phyloP scores from a whole-genome alignment of 2,113 vertebrate genomes.

The Podarcis cretensis region DNA sequence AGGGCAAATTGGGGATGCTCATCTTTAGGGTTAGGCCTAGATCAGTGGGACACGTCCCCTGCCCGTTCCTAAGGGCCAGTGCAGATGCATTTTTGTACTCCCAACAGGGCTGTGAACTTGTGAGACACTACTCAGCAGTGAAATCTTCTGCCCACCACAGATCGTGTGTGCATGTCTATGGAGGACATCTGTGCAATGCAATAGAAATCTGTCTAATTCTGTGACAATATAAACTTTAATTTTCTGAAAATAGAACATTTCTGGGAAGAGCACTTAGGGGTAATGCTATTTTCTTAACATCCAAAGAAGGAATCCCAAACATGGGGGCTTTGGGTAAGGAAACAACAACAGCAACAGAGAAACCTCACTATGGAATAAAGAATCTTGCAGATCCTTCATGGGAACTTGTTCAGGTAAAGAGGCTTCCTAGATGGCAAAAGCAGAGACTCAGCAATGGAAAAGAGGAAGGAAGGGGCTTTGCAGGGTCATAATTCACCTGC shows the following conservation, averaged over 20 bases:
- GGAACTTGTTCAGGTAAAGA: neutral
- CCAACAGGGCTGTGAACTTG: neutral
- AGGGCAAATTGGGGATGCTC: neutral
- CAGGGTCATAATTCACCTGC: too few species aligned
- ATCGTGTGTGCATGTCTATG: too few species aligned
- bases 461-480: neutral
- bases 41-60: neutral
- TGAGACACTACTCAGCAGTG: neutral
- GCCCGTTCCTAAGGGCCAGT: neutral
- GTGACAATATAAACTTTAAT: neutral
- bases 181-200: rapidly evolving
- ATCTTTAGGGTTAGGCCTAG: neutral
- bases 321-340: neutral
- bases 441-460: neutral
- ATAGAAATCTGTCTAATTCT: neutral
- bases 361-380: neutral
- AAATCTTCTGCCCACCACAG: neutral
- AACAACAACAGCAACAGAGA: neutral
- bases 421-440: too few species aligned
- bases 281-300: neutral
- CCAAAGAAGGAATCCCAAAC: neutral
- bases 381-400: neutral
- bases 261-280: conserved; percentile 53
- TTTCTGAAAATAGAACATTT: neutral
- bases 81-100: neutral